Base-by-base conservation (phyloP, 2,888 invertebrate species). In the Xiphydria camelus region DNA sequence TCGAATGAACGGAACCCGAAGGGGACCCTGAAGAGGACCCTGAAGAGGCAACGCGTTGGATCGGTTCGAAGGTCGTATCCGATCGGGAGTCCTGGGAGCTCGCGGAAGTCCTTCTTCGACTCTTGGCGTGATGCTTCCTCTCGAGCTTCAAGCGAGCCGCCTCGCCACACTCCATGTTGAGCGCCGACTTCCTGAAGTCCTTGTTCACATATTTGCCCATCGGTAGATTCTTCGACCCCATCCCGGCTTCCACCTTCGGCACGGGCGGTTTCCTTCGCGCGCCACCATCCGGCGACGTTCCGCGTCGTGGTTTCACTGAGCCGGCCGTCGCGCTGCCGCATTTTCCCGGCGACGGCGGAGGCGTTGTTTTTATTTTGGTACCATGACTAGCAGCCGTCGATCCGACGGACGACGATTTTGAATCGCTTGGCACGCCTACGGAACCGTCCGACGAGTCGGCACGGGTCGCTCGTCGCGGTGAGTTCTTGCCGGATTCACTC, bases 101-200 rank as follows among this genome's bases (percentile, higher is more conserved):
- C 10, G 71, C 77, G 1, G 80, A 80, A 35, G 74, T 64, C 52
- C 78, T 80, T 33, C 79, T 62, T 20, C 61, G 66, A 14, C 17
- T 51, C 37, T 64, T 72, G 36, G 64, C 66, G 35, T 57, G 59
- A 21, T 49, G 57, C 53, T 59, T 59, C 33, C 66, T 62, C 45
- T 59, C 62, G 18, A 53, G 49, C 26, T 62, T 66, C 4, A 60
- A 62, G 2, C 63, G 46, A 10, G 65, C 59, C 0, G 61, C 59
- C 38, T 75, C 76, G 9, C 75, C 75, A 18, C 72, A 70, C 21
- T 78, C 78, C 76, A 87, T 86, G 71, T 88, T 89, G 9, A 88
- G 68, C 0, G 84, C 83, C 0, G 88, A 88, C 68, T 89, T 88
- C 22, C 88, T 78, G 57, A 86, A 87, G 67, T 87, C 87, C 73